Evolutionary conservation across 2,888 invertebrate genomes (phyloP), one percentile per base, ranked within the genome.

Genomic region (Hololepta plana): DNA sequence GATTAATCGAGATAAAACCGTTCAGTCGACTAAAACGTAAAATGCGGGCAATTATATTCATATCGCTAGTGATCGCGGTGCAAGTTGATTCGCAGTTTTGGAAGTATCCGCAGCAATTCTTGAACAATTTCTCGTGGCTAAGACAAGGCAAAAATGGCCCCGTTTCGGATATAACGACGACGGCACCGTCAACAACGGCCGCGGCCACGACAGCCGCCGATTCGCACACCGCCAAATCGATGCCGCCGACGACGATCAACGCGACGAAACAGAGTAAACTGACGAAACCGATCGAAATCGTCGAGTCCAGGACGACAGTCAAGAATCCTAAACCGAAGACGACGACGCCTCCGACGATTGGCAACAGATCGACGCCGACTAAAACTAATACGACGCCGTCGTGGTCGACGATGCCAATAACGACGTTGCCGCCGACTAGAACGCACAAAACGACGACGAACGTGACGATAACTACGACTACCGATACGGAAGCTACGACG

Each of bases 211-310:
- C 39, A 38, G 43, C 51, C 34, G 33, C 40, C 35, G 46, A 51
- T 36, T 55, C 58, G 14, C 42, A 55, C 32, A 53, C 57, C 39
- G 51, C 51, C 32, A n/a, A n/a, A n/a, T n/a, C n/a, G n/a, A n/a
- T n/a, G n/a, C n/a, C n/a, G n/a, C n/a, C n/a, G n/a, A n/a, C n/a
- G n/a, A n/a, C n/a, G n/a, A n/a, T n/a, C n/a, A n/a, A n/a, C n/a
- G n/a, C n/a, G n/a, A n/a, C n/a, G n/a, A n/a, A n/a, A n/a, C n/a
- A n/a, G n/a, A n/a, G n/a, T n/a, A n/a, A n/a, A n/a, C n/a, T n/a
- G n/a, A n/a, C n/a, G n/a, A n/a, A n/a, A n/a, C n/a, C n/a, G n/a
- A n/a, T n/a, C n/a, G n/a, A n/a, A n/a, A n/a, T n/a, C n/a, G n/a
- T n/a, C n/a, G n/a, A n/a, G 57, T 35, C 30, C 27, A 35, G 29